Percentiles rank a stretch among this genome's conserved stretches.
These are phyloP conservation scores for Chunga burmeisteri DNA, from an alignment of 2,113 vertebrate species.

Conservation along the genomic window DNA sequence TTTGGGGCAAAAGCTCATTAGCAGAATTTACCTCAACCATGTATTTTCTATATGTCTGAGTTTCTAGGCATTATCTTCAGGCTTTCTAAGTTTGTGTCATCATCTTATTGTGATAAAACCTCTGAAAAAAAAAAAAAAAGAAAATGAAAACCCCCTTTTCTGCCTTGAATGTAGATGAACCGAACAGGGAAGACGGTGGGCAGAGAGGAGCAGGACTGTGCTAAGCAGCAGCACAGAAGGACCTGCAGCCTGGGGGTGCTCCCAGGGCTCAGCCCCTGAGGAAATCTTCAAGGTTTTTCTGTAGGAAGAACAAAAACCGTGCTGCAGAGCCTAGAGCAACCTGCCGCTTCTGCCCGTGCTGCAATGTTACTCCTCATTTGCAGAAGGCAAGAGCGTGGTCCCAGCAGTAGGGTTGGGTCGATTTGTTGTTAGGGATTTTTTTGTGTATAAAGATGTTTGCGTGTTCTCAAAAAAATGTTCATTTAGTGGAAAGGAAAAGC, in stretches of 20 bases:
- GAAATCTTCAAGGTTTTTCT: neutral
- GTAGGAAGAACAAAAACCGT: neutral
- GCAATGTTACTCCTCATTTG: rapidly evolving
- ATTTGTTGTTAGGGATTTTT: neutral
- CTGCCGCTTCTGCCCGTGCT: neutral
- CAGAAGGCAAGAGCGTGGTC: neutral
- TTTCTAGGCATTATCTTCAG: neutral
- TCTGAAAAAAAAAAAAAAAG: neutral
- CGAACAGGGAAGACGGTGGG: neutral
- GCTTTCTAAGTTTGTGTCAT: neutral
- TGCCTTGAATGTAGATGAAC: rapidly evolving
- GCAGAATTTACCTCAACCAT: neutral
- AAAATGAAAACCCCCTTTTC: neutral
- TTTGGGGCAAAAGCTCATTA: neutral
- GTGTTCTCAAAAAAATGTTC: neutral
- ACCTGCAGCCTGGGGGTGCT: rapidly evolving
- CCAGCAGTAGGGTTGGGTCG: neutral
- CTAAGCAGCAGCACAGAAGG: rapidly evolving
- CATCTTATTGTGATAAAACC: neutral
- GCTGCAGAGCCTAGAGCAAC: neutral
- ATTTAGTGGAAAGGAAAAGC: neutral
- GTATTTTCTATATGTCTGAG: rapidly evolving
- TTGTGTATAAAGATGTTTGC: neutral
- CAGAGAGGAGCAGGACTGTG: neutral
- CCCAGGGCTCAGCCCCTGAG: neutral